Base-by-base conservation (phyloP, 2,888 invertebrate species). In the Pinctada fucata region DNA sequence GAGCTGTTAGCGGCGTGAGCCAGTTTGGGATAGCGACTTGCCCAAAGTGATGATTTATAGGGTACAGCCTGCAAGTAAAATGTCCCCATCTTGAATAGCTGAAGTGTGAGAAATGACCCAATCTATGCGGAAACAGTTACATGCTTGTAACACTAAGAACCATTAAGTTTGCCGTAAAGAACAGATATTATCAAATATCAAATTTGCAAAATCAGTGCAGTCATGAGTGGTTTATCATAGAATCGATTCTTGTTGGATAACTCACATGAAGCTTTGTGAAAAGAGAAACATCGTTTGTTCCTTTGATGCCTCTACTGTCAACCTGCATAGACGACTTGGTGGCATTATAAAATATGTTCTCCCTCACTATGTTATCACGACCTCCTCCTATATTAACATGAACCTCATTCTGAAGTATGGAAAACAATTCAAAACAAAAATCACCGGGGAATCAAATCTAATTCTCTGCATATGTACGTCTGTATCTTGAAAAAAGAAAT, bases 371-470 rank as follows among this genome's bases (percentile, higher is more conserved):
- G 70, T 87, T 87, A 78, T 88, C 86, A n/a, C 87, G 82, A 1
- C 88, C 88, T 2, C 87, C 88, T 5, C 87, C 88, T 16, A 88
- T 87, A 48, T 84, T 86, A 1, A 80, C 82, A 66, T 88, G 88
- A 0, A 87, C 81, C 13, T 84, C 81, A 64, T 88, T 88, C 87
- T 88, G 79, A 13, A 79, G 74, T 45, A 52, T 63, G 6, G 63
- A 31, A 75, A 51, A 16, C 8, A 52, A 51, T 50, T 8, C 49
- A 31, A 51, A 71, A 65, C n/a, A 47, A 0, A 50, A 67, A n/a
- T 2, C n/a, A n/a, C 31, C 31, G 31, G 31, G 31, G 31, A 31
- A 31, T 31, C 31, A 31, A 31, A 31, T 31, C 31, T 31, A 31
- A 31, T 31, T 31, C 31, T 31, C 31, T 31, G 31, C 31, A 31